These are phyloP conservation scores for Pelodytes ibericus DNA, from an alignment of 2,797 vertebrate genomes.

Conservation along the genomic window DNA sequence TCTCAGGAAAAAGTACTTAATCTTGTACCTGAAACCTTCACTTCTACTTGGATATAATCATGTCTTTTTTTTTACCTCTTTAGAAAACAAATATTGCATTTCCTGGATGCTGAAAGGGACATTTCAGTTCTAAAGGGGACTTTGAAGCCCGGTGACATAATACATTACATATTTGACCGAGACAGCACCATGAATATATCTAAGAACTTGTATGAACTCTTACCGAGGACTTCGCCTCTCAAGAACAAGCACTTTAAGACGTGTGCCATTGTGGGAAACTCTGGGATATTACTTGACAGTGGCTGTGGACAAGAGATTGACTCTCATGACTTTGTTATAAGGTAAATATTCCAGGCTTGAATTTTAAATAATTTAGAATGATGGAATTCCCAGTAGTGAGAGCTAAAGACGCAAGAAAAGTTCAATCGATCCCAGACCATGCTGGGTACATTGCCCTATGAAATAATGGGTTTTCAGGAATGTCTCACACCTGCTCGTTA, in stretches of 20 bases:
- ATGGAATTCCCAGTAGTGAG: too few species aligned
- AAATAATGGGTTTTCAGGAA: too few species aligned
- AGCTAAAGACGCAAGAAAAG: too few species aligned
- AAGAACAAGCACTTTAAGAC: slow-evolving; percentile 88
- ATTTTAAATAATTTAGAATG: too few species aligned
- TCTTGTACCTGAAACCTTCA: slow-evolving; percentile 1
- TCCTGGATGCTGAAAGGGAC: slow-evolving; percentile 92
- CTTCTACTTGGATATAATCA: slow-evolving; percentile 25
- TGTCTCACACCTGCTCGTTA: too few species aligned
- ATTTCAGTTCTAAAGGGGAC: slow-evolving; percentile 95
- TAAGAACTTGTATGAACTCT: slow-evolving; percentile 88
- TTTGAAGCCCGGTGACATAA: slow-evolving; percentile 88
- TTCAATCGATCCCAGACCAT: too few species aligned
- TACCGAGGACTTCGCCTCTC: slow-evolving; percentile 87
- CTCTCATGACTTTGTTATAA: slow-evolving; percentile 89
- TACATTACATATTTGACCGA: slow-evolving; percentile 94
- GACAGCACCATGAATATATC: slow-evolving; percentile 95
- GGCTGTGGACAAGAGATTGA: slow-evolving; percentile 92
- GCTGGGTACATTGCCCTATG: too few species aligned
- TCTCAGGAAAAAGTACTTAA: neutral
- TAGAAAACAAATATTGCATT: slow-evolving; percentile 92
- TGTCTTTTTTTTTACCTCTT: slow-evolving; percentile 47
- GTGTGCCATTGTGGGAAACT: slow-evolving; percentile 96
- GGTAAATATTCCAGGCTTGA: too few species aligned
- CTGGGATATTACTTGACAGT: slow-evolving; percentile 91